These are phyloP conservation scores for Scaptomyza tumidula DNA, from an alignment of 2,888 invertebrate species.

Conservation along the genomic window DNA sequence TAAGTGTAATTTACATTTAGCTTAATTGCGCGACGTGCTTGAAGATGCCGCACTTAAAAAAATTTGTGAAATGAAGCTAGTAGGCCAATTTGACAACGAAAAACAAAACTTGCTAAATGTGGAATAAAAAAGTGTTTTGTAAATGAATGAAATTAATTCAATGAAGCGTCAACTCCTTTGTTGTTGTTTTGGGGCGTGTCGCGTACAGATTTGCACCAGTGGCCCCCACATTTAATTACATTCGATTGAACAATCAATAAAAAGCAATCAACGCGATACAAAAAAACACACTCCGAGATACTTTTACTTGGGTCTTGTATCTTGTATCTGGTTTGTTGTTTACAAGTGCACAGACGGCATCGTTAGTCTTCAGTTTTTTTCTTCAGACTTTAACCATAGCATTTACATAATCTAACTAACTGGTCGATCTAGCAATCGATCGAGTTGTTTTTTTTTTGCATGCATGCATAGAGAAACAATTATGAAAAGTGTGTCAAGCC, in stretches of 20 bases:
- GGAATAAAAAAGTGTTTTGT: constrained; percentile 46
- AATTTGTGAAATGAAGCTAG: constrained; percentile 29
- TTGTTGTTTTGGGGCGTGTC: constrained; percentile 47
- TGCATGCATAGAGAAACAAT: constrained; percentile 14
- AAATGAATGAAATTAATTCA: constrained; percentile 56
- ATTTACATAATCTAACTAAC: constrained; percentile 68
- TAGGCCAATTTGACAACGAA: constrained; percentile 40
- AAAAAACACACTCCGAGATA: constrained; percentile 19
- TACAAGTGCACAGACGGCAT: constrained; percentile 39
- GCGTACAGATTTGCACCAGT: constrained; percentile 65
- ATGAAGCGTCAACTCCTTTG: constrained; percentile 56
- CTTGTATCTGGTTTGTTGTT: constrained; percentile 35
- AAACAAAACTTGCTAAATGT: constrained; percentile 47
- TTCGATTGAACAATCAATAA: constrained; percentile 80
- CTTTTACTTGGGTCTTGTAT: constrained; percentile 56
- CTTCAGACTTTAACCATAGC: constrained; percentile 42
- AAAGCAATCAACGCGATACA: constrained; percentile 69
- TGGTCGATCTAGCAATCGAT: constrained; percentile 10
- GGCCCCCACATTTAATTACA: constrained; percentile 72
- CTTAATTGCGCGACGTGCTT: constrained; percentile 49
- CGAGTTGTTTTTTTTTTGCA: constrained; percentile 10
- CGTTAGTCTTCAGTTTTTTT: constrained; percentile 41
- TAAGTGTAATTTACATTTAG: constrained; percentile 64
- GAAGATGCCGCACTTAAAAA: constrained; percentile 14
- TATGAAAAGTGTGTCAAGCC: constrained; percentile 67